Evolutionary conservation across 2,888 invertebrate genomes (phyloP).

Genomic region (Agonopterix subpropinquella): DNA sequence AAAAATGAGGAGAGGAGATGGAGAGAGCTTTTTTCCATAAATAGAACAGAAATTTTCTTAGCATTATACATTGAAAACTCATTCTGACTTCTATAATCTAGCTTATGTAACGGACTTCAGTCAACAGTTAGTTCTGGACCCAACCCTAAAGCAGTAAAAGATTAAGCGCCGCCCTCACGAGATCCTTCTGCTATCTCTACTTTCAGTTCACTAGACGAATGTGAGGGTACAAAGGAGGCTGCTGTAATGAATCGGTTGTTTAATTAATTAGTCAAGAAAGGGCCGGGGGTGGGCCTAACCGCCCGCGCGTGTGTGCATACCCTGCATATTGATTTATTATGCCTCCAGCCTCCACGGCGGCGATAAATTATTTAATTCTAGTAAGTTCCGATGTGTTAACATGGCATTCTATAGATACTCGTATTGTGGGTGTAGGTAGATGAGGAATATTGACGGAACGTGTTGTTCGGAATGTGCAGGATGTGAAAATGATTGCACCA

Average conservation of each 20-base stretch:
- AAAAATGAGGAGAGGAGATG: no score
- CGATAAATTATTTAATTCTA: slow-evolving; percentile 73
- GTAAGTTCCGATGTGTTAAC: slow-evolving; percentile 59
- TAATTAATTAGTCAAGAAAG: slow-evolving; percentile 82
- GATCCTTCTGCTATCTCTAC: slow-evolving; percentile 39
- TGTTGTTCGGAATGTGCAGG: slow-evolving; percentile 1
- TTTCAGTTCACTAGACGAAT: slow-evolving; percentile 59
- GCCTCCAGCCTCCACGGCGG: slow-evolving; percentile 49
- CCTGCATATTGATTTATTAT: slow-evolving; percentile 75
- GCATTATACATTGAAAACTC: no score
- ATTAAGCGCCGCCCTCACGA: slow-evolving; percentile 2
- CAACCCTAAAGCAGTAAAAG: slow-evolving; percentile 1
- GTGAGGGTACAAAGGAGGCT: slow-evolving; percentile 71
- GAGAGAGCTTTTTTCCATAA: no score
- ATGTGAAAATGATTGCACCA: slow-evolving; percentile 2
- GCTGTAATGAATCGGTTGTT: slow-evolving; percentile 85
- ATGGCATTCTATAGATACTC: slow-evolving; percentile 23
- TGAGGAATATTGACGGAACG: slow-evolving; percentile 2
- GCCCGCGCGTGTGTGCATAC: slow-evolving; percentile 57
- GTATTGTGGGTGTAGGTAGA: background rate
- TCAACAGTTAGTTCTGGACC: background rate
- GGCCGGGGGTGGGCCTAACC: slow-evolving; percentile 22
- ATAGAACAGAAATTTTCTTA: no score
- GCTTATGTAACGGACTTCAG: no score
- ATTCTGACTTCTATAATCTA: no score